Base-by-base conservation (phyloP, 2,888 invertebrate genomes). In the Pollenia griseotomentosa region DNA sequence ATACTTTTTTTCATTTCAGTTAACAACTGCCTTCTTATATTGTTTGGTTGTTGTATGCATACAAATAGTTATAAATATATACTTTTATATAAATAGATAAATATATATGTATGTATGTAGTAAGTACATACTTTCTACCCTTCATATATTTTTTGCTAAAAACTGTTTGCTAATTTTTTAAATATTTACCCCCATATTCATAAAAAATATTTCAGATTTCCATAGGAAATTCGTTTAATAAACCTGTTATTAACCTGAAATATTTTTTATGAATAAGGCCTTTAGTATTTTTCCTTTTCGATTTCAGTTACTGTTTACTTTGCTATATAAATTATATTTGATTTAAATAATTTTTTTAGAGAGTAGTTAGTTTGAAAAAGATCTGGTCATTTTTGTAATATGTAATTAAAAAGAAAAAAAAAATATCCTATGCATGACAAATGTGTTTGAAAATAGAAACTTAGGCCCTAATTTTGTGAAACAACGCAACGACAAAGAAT, bases 11-110 rank as follows among this genome's bases (percentile, higher is more conserved):
- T 61, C 61, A 70, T 61, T 73, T 65, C 19, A 65, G 65, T 65
- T 80, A 65, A 63, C 44, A 80, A 81, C 65, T 81, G 73, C 42
- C 8, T 46, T 23, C 19, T 66, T 66, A 23, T 5, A 9, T 66
- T 66, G 40, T 33, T 46, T 57, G 19, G 33, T 73, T 59, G 59
- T 33, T n/a, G 19, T 65, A 68, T 68, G 66, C 66, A 61, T 51
- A 74, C 59, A 63, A 75, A 63, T 75, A 19, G 51, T 51, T 75
- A 75, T 75, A 75, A 75, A 75, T 48, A 63, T 75, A 61, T 48
- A 55, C 51, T 75, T 74, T 40, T 51, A 40, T 63, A 63, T 57
- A 63, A 48, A 63, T 75, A 61, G 61, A 75, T 61, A 74, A 55
- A 61, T 71, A 71, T 16, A 55, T 51, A 63, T 53, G 14, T 33